Percentiles rank a stretch among this genome's conserved stretches.
Conservation (phyloP, 2,797 vertebrate species). For the Megalops cyprinoides region DNA sequence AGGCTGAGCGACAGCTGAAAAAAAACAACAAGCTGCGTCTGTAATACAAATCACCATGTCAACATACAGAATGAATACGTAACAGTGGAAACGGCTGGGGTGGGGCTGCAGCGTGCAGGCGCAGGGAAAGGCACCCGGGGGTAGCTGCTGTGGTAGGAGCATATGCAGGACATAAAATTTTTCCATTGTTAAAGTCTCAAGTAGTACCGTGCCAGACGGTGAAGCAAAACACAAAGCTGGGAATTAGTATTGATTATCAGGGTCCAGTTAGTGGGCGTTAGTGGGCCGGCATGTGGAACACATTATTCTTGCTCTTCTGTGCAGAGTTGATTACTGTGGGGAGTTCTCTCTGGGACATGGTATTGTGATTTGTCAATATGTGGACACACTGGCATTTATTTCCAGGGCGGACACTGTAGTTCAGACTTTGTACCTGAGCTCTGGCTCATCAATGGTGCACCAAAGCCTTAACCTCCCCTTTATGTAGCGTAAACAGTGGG, state of each 20-base stretch:
- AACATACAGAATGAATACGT: slow-evolving; percentile 33
- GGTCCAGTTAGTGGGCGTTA: slow-evolving; percentile 33
- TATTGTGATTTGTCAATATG: neutral
- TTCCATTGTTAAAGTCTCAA: neutral
- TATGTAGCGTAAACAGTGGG: neutral
- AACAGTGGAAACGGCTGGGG: neutral
- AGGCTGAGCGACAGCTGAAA: slow-evolving; percentile 42
- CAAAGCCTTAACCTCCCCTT: neutral
- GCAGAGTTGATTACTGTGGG: neutral
- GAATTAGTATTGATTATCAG: slow-evolving; percentile 40
- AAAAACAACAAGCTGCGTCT: neutral
- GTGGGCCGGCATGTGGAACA: slow-evolving; percentile 35
- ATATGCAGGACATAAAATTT: slow-evolving; percentile 28
- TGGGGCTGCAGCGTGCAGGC: neutral
- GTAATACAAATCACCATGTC: slow-evolving; percentile 52
- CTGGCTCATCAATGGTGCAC: neutral
- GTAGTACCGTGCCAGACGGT: neutral
- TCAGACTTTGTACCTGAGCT: neutral
- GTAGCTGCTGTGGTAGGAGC: slow-evolving; percentile 29
- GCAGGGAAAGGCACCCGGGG: neutral
- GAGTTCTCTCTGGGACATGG: neutral
- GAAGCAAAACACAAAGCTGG: neutral
- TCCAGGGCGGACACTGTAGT: neutral
- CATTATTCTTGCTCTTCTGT: slow-evolving; percentile 35
- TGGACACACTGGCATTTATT: neutral